These are phyloP conservation scores for Dendrocincla fuliginosa DNA, from an alignment of 2,797 vertebrate genomes.

Conservation along the genomic window DNA sequence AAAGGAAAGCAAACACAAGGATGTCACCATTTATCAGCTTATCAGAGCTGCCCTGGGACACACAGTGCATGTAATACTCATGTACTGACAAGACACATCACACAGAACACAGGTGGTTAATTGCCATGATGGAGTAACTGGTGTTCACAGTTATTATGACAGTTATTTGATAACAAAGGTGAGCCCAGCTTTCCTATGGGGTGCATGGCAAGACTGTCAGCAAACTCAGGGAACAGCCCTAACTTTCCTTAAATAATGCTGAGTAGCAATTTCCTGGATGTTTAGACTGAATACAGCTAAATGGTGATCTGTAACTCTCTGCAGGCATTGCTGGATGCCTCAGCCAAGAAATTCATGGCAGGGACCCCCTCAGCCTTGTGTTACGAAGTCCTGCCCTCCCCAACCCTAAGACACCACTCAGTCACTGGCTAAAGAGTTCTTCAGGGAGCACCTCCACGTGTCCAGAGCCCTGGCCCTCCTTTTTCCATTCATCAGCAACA, in stretches of 20 bases:
- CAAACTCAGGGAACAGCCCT: background rate
- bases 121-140: background rate
- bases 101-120: background rate
- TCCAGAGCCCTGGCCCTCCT: background rate
- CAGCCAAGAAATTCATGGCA: background rate
- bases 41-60: background rate
- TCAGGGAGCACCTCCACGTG: fast-evolving
- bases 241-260: background rate
- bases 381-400: background rate
- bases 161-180: background rate
- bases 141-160: background rate
- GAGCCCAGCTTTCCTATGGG: background rate
- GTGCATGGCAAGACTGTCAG: background rate
- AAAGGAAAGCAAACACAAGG: background rate
- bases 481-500: background rate
- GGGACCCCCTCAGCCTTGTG: background rate
- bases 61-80: fast-evolving
- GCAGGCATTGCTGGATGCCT: background rate
- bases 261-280: background rate
- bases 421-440: background rate
- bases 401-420: background rate
- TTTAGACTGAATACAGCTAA: background rate
- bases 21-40: background rate
- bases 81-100: background rate
- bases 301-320: background rate